Base-by-base conservation (phyloP, 2,888 invertebrate species). In the Apodemia duryi region DNA sequence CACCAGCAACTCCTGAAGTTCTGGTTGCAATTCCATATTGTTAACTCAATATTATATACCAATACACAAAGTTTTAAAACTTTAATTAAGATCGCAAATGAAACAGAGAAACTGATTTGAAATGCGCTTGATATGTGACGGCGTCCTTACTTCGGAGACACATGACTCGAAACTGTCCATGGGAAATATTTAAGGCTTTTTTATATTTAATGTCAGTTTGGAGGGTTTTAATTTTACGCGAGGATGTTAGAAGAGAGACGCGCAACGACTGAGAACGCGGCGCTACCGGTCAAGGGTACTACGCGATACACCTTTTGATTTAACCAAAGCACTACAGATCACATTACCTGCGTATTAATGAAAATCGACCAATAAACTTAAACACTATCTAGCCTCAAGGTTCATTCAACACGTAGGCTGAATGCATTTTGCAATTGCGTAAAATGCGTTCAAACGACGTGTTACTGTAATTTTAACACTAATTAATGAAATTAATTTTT, bases 1-100 rank as follows among this genome's bases (percentile, higher is more conserved):
- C 73, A 86, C 86, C 66, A 91, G 80, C 68, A 91, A 74, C 72
- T 88, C 91, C 75, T 91, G 84, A 71, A 91, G 78, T 80, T 91
- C 91, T 41, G 88, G 82, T 74, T 80, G 84, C 61, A 78, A 74
- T 66, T 85, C 88, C 90, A 90, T 90, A 43, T 74, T 78, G 49
- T 66, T 66, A 72, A 76, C 68, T 76, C 69, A 77, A 62, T 38
- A 66, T 65, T 62, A 64, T 52, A 66, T 63, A 66, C 63, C 81
- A 83, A 82, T 76, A 66, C 78, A 83, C 80, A 69, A 65, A 68
- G 67, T 63, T 35, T 67, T 49, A 57, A 67, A 43, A 2, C 64
- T 62, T 62, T 35, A 62, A 63, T 21, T 65, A 65, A 29, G 65
- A 66, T 65, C 67, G 64, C 65, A 70, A 69, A 66, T 65, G 69